phyloP scores from a whole-genome alignment of 2,888 invertebrate species.

The Carterocephalus palaemon region DNA sequence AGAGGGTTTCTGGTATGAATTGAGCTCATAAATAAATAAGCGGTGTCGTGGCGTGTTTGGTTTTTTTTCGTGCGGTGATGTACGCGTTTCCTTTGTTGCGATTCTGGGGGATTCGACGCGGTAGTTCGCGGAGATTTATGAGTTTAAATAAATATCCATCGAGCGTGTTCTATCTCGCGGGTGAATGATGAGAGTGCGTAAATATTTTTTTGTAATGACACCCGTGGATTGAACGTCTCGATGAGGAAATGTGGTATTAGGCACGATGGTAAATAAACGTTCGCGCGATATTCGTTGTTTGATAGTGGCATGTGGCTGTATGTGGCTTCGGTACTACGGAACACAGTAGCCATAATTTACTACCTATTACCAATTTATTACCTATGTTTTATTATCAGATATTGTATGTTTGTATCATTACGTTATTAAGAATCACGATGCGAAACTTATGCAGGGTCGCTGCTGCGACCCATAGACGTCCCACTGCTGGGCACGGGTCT shows the following conservation, averaged over 20 bases:
- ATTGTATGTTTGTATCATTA: too few relatives aligned
- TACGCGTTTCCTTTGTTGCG: constrained; percentile 62
- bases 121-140: constrained; percentile 42
- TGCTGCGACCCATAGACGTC: too few relatives aligned
- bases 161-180: constrained; percentile 25
- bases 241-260: constrained; percentile 6
- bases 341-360: too few relatives aligned
- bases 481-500: too few relatives aligned
- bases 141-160: constrained; percentile 40
- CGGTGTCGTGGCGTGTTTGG: constrained; percentile 67
- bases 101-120: constrained; percentile 59
- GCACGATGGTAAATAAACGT: constrained; percentile 5
- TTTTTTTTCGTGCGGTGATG: constrained; percentile 56
- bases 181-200: constrained; percentile 33
- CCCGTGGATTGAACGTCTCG: constrained; percentile 14
- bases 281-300: too few relatives aligned
- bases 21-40: constrained; percentile 76
- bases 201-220: constrained; percentile 29
- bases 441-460: too few relatives aligned
- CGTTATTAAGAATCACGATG: too few relatives aligned
- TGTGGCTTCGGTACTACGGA: too few relatives aligned
- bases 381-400: too few relatives aligned
- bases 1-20: constrained; percentile 62
- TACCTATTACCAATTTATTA: too few relatives aligned
- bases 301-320: too few relatives aligned